Evolutionary conservation across 2,797 vertebrate species (phyloP), one percentile per base, ranked within the genome.

Genomic region (Lateolabrax maculatus): DNA sequence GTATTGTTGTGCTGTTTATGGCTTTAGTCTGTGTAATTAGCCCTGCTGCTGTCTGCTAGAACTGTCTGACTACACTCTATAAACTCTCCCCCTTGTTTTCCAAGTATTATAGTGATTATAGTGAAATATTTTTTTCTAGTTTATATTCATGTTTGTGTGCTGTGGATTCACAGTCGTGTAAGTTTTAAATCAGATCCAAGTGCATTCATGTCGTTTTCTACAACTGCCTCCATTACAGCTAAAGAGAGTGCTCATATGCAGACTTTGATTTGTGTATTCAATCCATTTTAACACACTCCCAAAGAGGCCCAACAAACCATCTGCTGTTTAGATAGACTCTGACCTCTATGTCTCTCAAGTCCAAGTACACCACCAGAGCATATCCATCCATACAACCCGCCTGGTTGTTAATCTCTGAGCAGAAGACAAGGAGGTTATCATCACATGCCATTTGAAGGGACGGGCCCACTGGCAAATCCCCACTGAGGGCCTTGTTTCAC

Each of bases 291-390:
- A 79, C 64, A 77, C 49, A 68, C 62, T 90, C 88, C 91, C 90
- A 75, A 79, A 79, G 86, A 89, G 89, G 76, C 82, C 79, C 75
- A 79, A 82, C 71, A 83, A 88, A 89, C 93, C 92, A 94, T 94
- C 93, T 95, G 93, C 92, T 94, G 89, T 94, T 94, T 94, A 80
- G 87, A 93, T 93, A 93, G 86, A 91, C 90, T 92, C 79, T 94
- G 86, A 93, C 89, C 94, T 88, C 78, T 68, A 57, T 71, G 80
- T 80, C 86, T 90, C 77, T 87, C 51, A 77, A 86, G 89, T 83
- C 87, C 70, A 78, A 64, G 65, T 64, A 64, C 70, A 71, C 72
- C 85, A 87, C 81, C 69, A 71, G 79, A 87, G 91, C 82, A 83
- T 77, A 89, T 86, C 77, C 84, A 83, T 81, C 80, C 79, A 83